Evolutionary conservation across 2,113 vertebrate genomes (phyloP).

Genomic region (Alethe castanea): DNA sequence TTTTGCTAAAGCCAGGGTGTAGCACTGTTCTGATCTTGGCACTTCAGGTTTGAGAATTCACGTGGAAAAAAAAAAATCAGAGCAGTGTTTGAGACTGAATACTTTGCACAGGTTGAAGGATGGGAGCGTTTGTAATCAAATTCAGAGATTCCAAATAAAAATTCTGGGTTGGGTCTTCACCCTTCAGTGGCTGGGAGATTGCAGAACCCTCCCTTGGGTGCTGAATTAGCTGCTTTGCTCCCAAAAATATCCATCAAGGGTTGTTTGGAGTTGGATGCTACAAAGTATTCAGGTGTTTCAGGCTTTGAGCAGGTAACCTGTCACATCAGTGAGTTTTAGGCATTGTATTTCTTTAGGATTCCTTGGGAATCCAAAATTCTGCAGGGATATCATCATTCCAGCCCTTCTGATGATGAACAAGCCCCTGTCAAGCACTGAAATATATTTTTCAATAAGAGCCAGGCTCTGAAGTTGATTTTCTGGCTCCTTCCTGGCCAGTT

Average conservation of each 20-base stretch:
- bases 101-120: background rate
- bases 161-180: background rate
- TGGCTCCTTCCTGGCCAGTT: background rate
- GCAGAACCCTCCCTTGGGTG: rapidly evolving
- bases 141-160: background rate
- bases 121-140: background rate
- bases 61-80: no score
- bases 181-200: background rate
- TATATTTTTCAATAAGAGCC: background rate
- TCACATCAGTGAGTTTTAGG: rapidly evolving
- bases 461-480: background rate
- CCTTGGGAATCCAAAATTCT: background rate
- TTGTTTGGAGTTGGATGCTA: background rate
- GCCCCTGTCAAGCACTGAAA: background rate
- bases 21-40: background rate
- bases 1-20: background rate
- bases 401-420: background rate
- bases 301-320: no score
- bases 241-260: background rate
- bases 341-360: background rate
- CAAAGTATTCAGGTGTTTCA: background rate
- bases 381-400: background rate
- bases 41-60: background rate
- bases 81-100: background rate
- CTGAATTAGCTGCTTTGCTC: background rate